Evolutionary conservation across 2,888 invertebrate species (phyloP).

Genomic region (Phengaris alcon): DNA sequence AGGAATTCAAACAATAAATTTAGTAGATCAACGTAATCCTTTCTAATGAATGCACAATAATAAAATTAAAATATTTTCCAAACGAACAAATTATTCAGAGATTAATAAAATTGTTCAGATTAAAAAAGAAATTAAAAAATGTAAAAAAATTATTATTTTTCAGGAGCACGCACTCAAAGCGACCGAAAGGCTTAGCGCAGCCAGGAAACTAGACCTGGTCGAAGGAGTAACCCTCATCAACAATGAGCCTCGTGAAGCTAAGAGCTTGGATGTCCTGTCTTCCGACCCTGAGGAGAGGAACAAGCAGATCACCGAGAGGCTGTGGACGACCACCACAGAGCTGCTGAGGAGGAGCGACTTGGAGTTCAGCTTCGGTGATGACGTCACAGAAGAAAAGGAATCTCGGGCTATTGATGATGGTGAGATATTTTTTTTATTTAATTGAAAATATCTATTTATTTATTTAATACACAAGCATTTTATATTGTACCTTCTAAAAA

Average conservation of each 20-base stretch:
- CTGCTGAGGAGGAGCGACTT: conserved; percentile 60
- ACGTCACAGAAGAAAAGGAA: conserved; percentile 54
- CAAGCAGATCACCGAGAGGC: conserved; percentile 57
- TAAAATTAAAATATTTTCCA: background rate
- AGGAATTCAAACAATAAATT: background rate
- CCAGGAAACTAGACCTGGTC: conserved; percentile 57
- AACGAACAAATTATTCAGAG: background rate
- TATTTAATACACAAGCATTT: too few relatives aligned
- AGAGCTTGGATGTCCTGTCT: conserved; percentile 59
- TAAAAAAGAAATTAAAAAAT: background rate
- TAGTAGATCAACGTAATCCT: background rate
- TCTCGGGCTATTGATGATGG: conserved; percentile 61
- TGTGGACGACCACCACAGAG: conserved; percentile 61
- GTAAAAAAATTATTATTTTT: conserved; percentile 34
- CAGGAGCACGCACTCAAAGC: conserved; percentile 70
- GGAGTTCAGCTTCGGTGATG: conserved; percentile 57
- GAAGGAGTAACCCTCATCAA: conserved; percentile 65
- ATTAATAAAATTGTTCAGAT: background rate
- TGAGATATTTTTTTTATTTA: conserved; percentile 37
- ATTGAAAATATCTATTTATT: too few relatives aligned
- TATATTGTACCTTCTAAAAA: too few relatives aligned
- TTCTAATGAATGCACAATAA: background rate
- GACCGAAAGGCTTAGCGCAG: conserved; percentile 56
- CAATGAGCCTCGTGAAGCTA: conserved; percentile 57
- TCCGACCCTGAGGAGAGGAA: conserved; percentile 56